Evolutionary conservation across 2,797 vertebrate species (phyloP).

Genomic region (Sitta carolinensis): DNA sequence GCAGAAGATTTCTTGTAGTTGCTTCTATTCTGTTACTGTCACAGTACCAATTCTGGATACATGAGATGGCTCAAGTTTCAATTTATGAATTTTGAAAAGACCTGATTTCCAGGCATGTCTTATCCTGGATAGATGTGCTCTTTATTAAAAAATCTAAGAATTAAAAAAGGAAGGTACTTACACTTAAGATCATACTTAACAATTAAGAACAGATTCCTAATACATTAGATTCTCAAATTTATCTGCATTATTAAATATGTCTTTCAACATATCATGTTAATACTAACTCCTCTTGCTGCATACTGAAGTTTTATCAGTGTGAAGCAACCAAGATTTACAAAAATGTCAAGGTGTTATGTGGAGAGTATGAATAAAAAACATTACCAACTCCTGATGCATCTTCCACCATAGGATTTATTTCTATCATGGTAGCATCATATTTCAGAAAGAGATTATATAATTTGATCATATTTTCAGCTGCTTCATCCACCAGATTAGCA

Average conservation of each 20-base stretch:
- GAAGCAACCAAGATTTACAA: neutral
- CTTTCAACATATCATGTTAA: neutral
- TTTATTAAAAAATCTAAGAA: neutral
- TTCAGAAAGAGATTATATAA: slow-evolving; percentile 94
- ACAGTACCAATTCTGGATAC: neutral
- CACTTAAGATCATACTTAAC: neutral
- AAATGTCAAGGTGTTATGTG: neutral
- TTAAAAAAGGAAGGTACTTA: neutral
- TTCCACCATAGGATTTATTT: slow-evolving; percentile 99
- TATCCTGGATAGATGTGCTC: neutral
- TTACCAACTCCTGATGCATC: slow-evolving; percentile 94
- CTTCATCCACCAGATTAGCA: slow-evolving; percentile 85
- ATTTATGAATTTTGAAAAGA: neutral
- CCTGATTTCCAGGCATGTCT: neutral
- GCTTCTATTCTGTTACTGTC: neutral
- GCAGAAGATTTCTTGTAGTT: neutral
- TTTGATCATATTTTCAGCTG: slow-evolving; percentile 94
- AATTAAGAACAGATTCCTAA: neutral
- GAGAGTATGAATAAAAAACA: slow-evolving; percentile 3
- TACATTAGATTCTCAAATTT: neutral
- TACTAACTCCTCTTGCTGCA: neutral
- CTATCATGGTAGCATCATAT: slow-evolving; percentile 96
- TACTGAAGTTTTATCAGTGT: neutral
- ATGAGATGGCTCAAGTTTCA: neutral
- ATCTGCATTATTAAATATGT: neutral